Base-by-base conservation (phyloP, 92 coral and sea anemone species). In the Isaurus tuberculatus region DNA sequence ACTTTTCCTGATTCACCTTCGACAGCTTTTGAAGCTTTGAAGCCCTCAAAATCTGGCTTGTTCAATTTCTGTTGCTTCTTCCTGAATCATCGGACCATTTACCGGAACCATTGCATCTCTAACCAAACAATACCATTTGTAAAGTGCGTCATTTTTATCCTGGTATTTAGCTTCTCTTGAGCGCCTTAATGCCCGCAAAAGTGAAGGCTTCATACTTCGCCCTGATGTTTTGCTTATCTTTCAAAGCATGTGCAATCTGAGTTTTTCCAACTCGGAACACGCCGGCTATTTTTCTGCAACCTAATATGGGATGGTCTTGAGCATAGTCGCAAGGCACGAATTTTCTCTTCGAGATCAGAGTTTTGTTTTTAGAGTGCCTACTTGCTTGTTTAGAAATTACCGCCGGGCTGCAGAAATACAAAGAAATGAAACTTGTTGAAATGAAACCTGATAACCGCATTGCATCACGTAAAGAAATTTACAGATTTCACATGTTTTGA, bases 101-200 rank as follows among this genome's bases (percentile, higher is more conserved):
- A 72, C 51, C 72, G 81, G 87, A 44, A 83, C 87, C 81, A 83
- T 60, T 48, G 72, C 80, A 72, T 72, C 64, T 72, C 81, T 72
- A 14, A 60, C 87, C 72, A 83, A 72, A 69, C 87, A 83, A 80
- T 83, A 83, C 87, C 87, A 83, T 42, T 83, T 46, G 61, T 83
- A 83, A 40, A 83, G 81, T 83, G 71, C 87, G 37, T 83, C 73
- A 40, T 83, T 83, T 70, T 57, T 53, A 60, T 83, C 81, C 63
- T 83, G 70, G 34, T 83, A 83, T 46, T 83, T 83, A 83, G 72
- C 81, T 19, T 83, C 79, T 70, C 72, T 66, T 64, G 81, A 61
- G n/a, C n/a, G n/a, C n/a, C 72, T 83, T 83, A 73, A 70, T 58
- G 19, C 11, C 69, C 31, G 61, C 79, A 34, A 32, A 83, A 73